Conservation (phyloP, 2,113 vertebrate genomes). For the Sapajus apella region DNA sequence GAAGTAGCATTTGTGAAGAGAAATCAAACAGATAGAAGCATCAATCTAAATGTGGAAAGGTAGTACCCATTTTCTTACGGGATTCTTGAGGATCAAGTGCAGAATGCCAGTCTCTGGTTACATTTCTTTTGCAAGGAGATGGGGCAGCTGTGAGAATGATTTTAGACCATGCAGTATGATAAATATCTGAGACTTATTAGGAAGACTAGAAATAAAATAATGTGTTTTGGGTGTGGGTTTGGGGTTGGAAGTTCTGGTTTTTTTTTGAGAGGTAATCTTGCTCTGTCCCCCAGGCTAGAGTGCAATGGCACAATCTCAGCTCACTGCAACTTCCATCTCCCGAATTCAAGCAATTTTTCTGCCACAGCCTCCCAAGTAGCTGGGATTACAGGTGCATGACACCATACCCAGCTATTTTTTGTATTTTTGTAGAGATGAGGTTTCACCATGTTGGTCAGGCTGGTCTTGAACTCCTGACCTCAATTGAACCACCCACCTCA, state of each 20-base stretch:
- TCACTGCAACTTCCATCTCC: no score
- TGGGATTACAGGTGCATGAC: no score
- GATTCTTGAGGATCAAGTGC: neutral
- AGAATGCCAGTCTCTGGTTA: neutral
- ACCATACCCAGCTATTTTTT: no score
- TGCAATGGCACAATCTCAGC: no score
- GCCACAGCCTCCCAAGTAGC: no score
- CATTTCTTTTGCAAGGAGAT: neutral
- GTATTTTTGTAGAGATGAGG: no score
- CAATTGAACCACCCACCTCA: no score
- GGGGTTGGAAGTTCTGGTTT: neutral
- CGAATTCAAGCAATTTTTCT: no score
- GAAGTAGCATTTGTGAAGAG: neutral
- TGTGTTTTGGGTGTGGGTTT: neutral
- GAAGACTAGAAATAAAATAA: neutral
- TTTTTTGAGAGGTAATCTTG: no score
- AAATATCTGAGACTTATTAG: neutral
- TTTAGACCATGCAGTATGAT: neutral
- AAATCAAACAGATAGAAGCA: neutral
- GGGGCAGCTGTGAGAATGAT: neutral
- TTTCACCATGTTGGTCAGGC: no score
- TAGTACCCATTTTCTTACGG: neutral
- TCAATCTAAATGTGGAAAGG: neutral
- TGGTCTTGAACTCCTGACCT: no score
- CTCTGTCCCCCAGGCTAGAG: no score